These are phyloP conservation scores for Caracal caracal DNA, from an alignment of 2,113 vertebrate species.

Conservation along the genomic window DNA sequence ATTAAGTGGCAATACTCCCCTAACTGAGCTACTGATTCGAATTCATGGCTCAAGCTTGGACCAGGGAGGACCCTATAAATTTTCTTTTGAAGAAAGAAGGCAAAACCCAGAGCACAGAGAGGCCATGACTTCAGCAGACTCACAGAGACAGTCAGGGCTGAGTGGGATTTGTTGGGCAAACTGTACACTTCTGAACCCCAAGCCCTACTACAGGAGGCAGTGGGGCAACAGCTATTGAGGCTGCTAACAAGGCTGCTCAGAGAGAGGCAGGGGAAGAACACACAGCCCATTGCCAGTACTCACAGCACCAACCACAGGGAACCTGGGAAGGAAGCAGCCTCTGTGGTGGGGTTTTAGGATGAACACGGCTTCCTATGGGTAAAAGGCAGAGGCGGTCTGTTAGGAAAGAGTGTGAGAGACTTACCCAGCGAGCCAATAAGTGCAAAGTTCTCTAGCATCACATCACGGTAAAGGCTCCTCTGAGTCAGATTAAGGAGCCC, in stretches of 20 bases:
- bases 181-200: not conserved
- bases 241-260: not conserved
- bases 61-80: not conserved
- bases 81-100: not conserved
- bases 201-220: not conserved
- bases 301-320: not conserved
- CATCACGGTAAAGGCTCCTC: conserved; percentile 58
- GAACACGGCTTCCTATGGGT: not conserved
- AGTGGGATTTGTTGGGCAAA: not conserved
- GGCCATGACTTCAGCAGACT: not conserved
- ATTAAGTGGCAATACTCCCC: not conserved
- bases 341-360: not conserved
- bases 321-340: not conserved
- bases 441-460: conserved; percentile 58
- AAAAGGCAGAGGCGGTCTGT: not conserved
- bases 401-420: not conserved
- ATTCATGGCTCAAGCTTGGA: not conserved
- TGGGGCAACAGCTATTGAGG: not conserved
- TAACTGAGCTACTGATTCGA: not conserved
- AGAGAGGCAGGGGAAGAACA: not conserved
- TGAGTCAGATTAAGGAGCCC: conserved; percentile 26
- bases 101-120: not conserved
- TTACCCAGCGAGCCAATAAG: conserved; percentile 46
- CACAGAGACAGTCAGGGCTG: not conserved
- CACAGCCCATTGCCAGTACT: not conserved